A percentile compares a stretch with the other conserved stretches of the same genome.
phyloP scores from a whole-genome alignment of 2,113 vertebrate species.

The Coregonus clupeaformis region DNA sequence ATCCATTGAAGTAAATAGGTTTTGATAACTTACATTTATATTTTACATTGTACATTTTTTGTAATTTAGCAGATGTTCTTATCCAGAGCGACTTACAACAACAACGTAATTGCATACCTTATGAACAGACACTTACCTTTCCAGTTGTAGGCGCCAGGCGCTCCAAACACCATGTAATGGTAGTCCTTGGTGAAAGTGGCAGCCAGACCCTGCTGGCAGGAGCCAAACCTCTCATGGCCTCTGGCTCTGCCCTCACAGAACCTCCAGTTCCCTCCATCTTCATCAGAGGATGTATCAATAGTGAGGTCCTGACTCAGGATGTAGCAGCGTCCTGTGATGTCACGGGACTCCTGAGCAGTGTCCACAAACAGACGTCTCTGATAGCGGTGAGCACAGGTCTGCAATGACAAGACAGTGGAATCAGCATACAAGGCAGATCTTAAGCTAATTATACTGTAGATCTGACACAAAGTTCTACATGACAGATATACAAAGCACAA shows the following conservation, averaged over 20 bases:
- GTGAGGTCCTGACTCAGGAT: constrained; percentile 86
- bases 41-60: too few relatives aligned
- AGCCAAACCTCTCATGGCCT: constrained; percentile 91
- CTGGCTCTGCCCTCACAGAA: constrained; percentile 83
- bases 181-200: constrained; percentile 90
- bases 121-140: constrained; percentile 80
- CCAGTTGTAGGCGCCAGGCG: constrained; percentile 95
- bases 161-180: constrained; percentile 93
- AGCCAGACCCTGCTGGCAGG: constrained; percentile 94
- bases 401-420: constrained; percentile 48
- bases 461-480: neutral
- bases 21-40: neutral
- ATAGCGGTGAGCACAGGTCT: constrained; percentile 97
- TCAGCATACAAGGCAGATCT: neutral
- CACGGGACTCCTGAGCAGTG: constrained; percentile 75
- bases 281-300: constrained; percentile 58
- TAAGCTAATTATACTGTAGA: neutral
- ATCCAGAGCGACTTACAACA: too few relatives aligned
- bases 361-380: constrained; percentile 80
- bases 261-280: constrained; percentile 79
- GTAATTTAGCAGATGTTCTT: too few relatives aligned
- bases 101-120: neutral
- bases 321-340: constrained; percentile 92
- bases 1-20: neutral
- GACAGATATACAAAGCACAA: constrained; percentile 8